phyloP scores from a whole-genome alignment of 2,888 invertebrate species.

The Philaethria dido region DNA sequence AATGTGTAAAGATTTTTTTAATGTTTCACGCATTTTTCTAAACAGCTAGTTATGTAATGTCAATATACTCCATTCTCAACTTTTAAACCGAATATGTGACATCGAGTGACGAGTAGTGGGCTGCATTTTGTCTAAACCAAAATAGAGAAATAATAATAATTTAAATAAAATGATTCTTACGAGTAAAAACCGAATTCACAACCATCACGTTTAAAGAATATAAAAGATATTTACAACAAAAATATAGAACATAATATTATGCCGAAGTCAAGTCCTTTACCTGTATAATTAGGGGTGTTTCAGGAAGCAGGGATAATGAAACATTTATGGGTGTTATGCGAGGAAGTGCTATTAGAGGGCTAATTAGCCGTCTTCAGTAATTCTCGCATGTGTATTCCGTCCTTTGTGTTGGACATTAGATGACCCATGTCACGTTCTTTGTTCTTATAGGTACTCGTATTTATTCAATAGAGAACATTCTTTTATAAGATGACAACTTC shows the following conservation, averaged over 20 bases:
- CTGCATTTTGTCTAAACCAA: too few relatives aligned
- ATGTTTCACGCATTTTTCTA: too few relatives aligned
- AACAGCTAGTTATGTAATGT: too few relatives aligned
- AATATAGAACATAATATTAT: neutral
- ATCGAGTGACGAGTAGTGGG: too few relatives aligned
- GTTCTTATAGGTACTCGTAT: conserved; percentile 40
- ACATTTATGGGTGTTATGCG: conserved; percentile 30
- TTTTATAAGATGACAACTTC: conserved; percentile 22
- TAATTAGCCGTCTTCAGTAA: conserved; percentile 64
- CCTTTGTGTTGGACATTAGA: conserved; percentile 69
- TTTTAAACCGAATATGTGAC: too few relatives aligned
- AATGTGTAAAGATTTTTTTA: too few relatives aligned
- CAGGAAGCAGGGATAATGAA: conserved; percentile 24
- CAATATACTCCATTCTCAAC: too few relatives aligned
- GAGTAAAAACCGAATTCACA: too few relatives aligned
- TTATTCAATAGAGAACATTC: conserved; percentile 12
- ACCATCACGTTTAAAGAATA: too few relatives aligned
- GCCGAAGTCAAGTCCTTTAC: conserved; percentile 11
- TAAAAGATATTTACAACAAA: neutral
- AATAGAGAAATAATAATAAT: too few relatives aligned
- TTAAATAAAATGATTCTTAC: too few relatives aligned
- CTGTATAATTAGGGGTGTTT: conserved; percentile 25
- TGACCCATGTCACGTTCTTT: conserved; percentile 77
- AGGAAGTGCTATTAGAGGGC: conserved; percentile 47
- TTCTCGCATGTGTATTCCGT: conserved; percentile 58